These are phyloP conservation scores for Syngnathus scovelli DNA, from an alignment of 2,113 vertebrate species.

Conservation along the genomic window DNA sequence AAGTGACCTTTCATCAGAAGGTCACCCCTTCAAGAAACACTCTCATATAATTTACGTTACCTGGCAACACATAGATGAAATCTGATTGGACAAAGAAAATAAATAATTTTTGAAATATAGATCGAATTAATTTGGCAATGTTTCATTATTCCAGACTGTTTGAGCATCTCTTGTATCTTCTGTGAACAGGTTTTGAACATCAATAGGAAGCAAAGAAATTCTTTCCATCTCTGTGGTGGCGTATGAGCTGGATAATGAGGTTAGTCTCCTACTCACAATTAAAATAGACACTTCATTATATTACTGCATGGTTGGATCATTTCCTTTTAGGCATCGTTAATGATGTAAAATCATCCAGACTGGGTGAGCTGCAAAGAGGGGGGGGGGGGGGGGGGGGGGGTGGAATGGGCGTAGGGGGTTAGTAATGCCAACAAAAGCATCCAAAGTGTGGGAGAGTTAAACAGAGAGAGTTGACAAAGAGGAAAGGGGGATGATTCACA, in stretches of 20 bases:
- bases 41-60: no score
- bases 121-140: no score
- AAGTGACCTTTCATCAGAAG: not conserved
- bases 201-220: constrained; percentile 7
- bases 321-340: not conserved
- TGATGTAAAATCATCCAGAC: constrained; percentile 1
- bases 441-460: constrained; percentile 4
- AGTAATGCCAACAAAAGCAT: constrained; percentile 1
- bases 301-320: no score
- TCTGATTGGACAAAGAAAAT: no score
- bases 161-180: not conserved
- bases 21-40: not conserved
- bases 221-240: constrained; percentile 11
- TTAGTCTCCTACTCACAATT: constrained; percentile 12
- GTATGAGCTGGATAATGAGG: constrained; percentile 13
- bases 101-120: no score
- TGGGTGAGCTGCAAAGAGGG: not conserved
- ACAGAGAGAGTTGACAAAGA: constrained; percentile 72
- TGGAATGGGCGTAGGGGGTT: not conserved
- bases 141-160: not conserved
- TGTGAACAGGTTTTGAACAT: not conserved
- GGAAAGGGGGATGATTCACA: constrained; percentile 58
- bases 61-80: no score
- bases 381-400: not conserved
- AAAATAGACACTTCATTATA: constrained; percentile 8